phyloP scores from a whole-genome alignment of 2,888 invertebrate species.

The Sisyra nigra region DNA sequence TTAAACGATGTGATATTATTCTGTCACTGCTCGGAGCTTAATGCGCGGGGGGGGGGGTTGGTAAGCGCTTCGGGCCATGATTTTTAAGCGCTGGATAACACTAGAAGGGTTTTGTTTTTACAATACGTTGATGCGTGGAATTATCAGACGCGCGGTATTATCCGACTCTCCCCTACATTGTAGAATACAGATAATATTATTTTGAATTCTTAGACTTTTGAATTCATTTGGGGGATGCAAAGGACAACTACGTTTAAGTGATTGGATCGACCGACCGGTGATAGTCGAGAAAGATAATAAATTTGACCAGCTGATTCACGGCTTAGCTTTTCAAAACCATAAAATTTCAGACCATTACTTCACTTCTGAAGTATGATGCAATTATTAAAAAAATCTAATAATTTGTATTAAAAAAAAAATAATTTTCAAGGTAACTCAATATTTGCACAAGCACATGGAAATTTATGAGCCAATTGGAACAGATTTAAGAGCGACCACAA shows the following conservation, averaged over 20 bases:
- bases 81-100: too few species aligned
- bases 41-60: too few species aligned
- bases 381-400: too few species aligned
- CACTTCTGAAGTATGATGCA: slow-evolving; percentile 50
- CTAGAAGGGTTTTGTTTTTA: too few species aligned
- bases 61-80: too few species aligned
- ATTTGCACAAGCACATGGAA: slow-evolving; percentile 35
- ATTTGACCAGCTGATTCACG: slow-evolving; percentile 58
- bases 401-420: not conserved
- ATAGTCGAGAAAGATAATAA: slow-evolving; percentile 42
- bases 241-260: slow-evolving; percentile 38
- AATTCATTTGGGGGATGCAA: slow-evolving; percentile 21
- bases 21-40: too few species aligned
- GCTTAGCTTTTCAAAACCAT: slow-evolving; percentile 60
- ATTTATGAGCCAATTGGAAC: slow-evolving; percentile 49
- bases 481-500: slow-evolving; percentile 66
- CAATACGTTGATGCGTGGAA: too few species aligned
- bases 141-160: too few species aligned
- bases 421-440: slow-evolving; percentile 35
- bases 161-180: too few species aligned
- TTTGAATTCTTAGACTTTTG: not conserved
- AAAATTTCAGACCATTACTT: slow-evolving; percentile 62
- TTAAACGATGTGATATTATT: too few species aligned
- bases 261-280: slow-evolving; percentile 46
- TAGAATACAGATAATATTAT: too few species aligned